A percentile compares a stretch with the other conserved stretches of the same genome.
phyloP scores from a whole-genome alignment of 1,140 invertebrate genomes.

The Plutomurus gul region DNA sequence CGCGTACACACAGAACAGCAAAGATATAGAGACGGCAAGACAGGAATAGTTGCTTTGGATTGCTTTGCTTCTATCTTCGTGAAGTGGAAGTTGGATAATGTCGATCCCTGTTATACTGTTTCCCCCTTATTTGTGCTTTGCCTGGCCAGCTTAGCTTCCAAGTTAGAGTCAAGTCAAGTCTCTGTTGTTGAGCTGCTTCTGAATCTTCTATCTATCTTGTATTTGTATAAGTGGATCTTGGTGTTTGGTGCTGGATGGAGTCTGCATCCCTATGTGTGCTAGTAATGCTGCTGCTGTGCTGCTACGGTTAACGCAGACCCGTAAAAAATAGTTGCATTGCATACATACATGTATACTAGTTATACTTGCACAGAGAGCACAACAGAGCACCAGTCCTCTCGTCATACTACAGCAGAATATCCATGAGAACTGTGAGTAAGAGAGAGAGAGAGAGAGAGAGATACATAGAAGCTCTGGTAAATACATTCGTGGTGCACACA shows the following conservation, averaged over 20 bases:
- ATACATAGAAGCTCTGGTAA: no score
- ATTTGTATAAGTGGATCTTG: slow-evolving; percentile 19
- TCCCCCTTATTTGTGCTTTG: slow-evolving; percentile 23
- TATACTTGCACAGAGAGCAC: neutral
- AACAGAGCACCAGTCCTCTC: no score
- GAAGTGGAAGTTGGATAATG: slow-evolving; percentile 8
- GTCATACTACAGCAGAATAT: no score
- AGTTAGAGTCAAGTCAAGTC: slow-evolving; percentile 3
- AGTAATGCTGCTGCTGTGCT: neutral
- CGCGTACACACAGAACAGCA: no score
- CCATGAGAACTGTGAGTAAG: no score
- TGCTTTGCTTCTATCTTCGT: neutral
- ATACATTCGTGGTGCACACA: no score
- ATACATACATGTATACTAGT: neutral
- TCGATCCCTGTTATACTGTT: slow-evolving; percentile 20
- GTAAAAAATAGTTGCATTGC: slow-evolving; percentile 10
- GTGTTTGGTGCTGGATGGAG: neutral
- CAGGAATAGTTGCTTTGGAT: neutral
- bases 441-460: no score
- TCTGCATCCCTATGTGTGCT: neutral
- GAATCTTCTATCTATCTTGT: slow-evolving; percentile 2
- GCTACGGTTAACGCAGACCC: neutral
- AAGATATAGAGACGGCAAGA: neutral
- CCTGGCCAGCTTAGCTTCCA: neutral
- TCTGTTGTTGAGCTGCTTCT: neutral